A percentile compares a stretch with the other conserved stretches of the same genome.
phyloP scores from a whole-genome alignment of 1,140 invertebrate species.

The Drosophila kanapiae region DNA sequence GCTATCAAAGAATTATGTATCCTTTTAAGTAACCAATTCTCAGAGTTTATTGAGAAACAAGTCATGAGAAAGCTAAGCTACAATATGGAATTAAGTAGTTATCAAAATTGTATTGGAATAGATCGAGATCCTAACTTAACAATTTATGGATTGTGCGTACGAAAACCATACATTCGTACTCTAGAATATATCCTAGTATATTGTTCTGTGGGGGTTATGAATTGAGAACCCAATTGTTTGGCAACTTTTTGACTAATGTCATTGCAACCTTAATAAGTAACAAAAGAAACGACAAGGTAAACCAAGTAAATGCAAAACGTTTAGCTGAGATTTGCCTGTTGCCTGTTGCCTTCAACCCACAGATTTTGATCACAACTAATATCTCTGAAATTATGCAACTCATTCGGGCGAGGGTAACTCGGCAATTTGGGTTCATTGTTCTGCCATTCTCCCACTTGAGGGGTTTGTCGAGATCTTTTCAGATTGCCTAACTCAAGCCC shows the following conservation, averaged over 20 bases:
- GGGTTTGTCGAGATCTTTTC: slow-evolving; percentile 5
- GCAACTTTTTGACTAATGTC: background rate
- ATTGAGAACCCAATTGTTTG: no score
- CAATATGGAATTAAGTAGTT: no score
- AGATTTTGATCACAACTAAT: slow-evolving; percentile 27
- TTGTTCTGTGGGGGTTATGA: no score
- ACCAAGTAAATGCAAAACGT: slow-evolving; percentile 5
- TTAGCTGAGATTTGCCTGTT: slow-evolving; percentile 7
- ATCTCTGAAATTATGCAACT: slow-evolving; percentile 41
- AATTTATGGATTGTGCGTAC: no score
- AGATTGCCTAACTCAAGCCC: slow-evolving; percentile 16
- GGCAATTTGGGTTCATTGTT: slow-evolving; percentile 35
- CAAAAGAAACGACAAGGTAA: slow-evolving; percentile 3
- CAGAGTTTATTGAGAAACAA: no score
- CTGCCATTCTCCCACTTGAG: slow-evolving; percentile 39
- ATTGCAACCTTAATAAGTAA: background rate
- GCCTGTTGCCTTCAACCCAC: slow-evolving; percentile 15
- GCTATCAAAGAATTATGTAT: background rate
- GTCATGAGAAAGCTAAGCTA: no score
- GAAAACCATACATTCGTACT: no score
- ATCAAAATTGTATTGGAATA: no score
- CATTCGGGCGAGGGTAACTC: slow-evolving; percentile 24
- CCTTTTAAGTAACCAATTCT: background rate
- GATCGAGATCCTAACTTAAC: no score
- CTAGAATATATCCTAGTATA: no score